Evolutionary conservation across 1,140 invertebrate genomes (phyloP), one percentile per base, ranked within the genome.

Genomic region (Dryas iulia): DNA sequence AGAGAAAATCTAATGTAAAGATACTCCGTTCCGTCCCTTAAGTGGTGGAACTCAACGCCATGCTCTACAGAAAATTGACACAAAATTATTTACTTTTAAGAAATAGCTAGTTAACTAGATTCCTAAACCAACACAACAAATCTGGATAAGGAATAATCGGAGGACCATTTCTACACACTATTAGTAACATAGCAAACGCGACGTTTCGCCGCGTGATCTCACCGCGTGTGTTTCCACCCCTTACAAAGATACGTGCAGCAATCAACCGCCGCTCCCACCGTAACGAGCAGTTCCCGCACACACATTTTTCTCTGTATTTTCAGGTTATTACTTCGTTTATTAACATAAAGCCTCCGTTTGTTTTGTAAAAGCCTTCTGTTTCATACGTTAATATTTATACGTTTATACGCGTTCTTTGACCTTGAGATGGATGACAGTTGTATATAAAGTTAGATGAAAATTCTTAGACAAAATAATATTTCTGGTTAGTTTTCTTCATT

Each of bases 271-370:
- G 31, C 26, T 52, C 58, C 58, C 66, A n/a, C 10, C 12, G 52
- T 62, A 61, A 61, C 66, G 69, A 57, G 35, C 58, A 28, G 31
- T 59, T 52, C 53, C 59, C 60, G 56, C 59, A 21, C 53, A 65
- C 39, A 74, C 58, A 74, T 74, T 72, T 74, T 74, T 69, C 66
- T 69, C 66, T 54, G 73, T 72, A 69, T 69, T 69, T 71, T 71
- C 72, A 30, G 28, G 68, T 75, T 75, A 75, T 75, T 75, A 69
- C 69, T 66, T 52, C 56, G 73, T 72, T 75, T 75, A 75, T 75
- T 72, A 74, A 74, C 73, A 72, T 72, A 69, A 47, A 64, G 58
- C 57, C 62, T 54, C 26, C 73, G 66, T 74, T 72, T 75, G 59
- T 72, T 66, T 59, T 47, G 24, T 35, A 33, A 24, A 30, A 54